Evolutionary conservation across 2,888 invertebrate genomes (phyloP), one percentile per base, ranked within the genome.

Genomic region (Latrodectus elegans): DNA sequence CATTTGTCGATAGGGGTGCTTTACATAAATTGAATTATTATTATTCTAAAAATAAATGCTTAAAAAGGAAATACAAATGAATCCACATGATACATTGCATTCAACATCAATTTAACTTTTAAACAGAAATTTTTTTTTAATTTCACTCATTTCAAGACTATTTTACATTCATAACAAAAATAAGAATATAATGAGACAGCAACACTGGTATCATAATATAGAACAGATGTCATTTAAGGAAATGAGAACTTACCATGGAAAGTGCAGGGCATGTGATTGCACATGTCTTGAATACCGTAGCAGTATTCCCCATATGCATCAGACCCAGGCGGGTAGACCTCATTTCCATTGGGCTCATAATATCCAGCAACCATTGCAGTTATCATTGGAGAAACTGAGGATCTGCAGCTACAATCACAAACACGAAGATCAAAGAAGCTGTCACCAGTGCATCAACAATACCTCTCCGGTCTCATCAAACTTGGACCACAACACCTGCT

Each of bases 281-380:
- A 88, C 79, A 88, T 84, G 74, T 88, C 88, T 71, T 88, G 88
- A 77, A 88, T 70, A 67, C 88, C 77, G n/a, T 84, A 88, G 74
- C 84, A 84, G 70, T 83, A 85, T 73, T 88, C 88, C 60, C 82
- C 82, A 79, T 88, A 88, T 79, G 81, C 75, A 84, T 88, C 88
- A 64, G 88, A 51, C 53, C 88, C 88, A 17, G 84, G 82, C 38
- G 88, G 73, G 76, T 88, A 88, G 15, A 85, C 68, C 74, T 88
- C 88, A 64, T 82, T 88, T 84, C 84, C 88, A 85, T 82, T 88
- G 76, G 81, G 80, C 81, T 85, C 88, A 82, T 88, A 88, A 84
- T 79, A 88, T 85, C 88, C 88, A 82, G 84, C 81, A 85, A 88
- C 84, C 88, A 88, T 88, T 82, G 88, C 78, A 85, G 88, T 88